Percentiles rank a stretch among this genome's conserved stretches.
Conservation (phyloP, 1,140 invertebrate genomes). For the Neodiprion virginianus region DNA sequence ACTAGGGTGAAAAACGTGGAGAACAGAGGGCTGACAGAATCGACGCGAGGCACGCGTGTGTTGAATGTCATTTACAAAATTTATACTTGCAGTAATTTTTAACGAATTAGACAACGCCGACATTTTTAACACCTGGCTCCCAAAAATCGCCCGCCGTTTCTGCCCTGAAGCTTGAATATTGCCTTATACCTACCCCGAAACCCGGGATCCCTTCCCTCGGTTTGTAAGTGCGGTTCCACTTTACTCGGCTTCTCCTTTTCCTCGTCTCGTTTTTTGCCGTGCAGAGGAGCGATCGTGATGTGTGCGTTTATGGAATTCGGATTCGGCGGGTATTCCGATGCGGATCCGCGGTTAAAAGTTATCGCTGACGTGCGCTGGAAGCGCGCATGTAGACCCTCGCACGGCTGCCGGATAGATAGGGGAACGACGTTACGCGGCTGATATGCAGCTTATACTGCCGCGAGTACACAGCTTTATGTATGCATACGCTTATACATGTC, state of each 20-base stretch:
- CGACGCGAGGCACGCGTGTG: neutral
- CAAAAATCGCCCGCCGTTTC: neutral
- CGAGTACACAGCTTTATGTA: neutral
- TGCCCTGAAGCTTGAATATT: neutral
- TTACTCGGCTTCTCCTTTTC: no score
- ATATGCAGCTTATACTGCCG: neutral
- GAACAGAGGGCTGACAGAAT: neutral
- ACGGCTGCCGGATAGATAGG: neutral
- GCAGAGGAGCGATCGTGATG: neutral
- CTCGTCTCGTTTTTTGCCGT: no score
- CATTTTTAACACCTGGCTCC: neutral
- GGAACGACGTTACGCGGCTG: neutral
- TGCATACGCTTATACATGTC: neutral
- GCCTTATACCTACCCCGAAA: neutral
- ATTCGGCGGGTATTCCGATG: neutral
- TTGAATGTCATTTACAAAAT: neutral
- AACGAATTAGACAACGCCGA: neutral
- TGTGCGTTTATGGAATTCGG: constrained; percentile 1
- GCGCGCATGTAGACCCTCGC: neutral
- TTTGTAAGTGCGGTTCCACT: no score
- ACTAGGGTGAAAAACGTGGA: no score
- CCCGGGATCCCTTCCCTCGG: neutral
- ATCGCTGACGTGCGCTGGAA: neutral
- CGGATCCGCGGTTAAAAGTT: neutral
- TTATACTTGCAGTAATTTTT: neutral